Conservation (phyloP, 1,140 invertebrate species). For the Drosophila erecta region DNA sequence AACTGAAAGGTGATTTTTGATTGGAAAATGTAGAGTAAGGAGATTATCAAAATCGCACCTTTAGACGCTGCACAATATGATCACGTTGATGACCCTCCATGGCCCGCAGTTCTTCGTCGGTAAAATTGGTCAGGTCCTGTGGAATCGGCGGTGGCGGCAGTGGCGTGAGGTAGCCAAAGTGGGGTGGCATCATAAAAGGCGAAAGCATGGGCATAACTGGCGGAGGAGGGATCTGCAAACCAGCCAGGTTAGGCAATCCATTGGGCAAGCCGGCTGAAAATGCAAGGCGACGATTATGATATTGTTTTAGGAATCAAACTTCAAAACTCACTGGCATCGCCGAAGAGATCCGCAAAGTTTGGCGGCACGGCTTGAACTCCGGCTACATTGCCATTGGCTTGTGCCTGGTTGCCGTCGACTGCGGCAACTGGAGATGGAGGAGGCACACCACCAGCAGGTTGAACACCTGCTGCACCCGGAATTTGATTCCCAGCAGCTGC, state of each 20-base stretch:
- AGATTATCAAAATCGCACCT: slow-evolving; percentile 77
- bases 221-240: slow-evolving; percentile 34
- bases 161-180: slow-evolving; percentile 86
- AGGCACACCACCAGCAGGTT: slow-evolving; percentile 22
- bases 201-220: slow-evolving; percentile 71
- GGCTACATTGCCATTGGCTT: slow-evolving; percentile 18
- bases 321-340: slow-evolving; percentile 60
- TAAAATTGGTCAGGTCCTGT: slow-evolving; percentile 90
- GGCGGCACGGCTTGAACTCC: slow-evolving; percentile 29
- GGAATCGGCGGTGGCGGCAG: slow-evolving; percentile 91
- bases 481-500: slow-evolving; percentile 29
- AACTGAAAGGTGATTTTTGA: slow-evolving; percentile 40
- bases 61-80: slow-evolving; percentile 95
- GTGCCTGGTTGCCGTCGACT: slow-evolving; percentile 18
- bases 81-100: slow-evolving; percentile 95
- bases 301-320: not conserved
- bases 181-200: slow-evolving; percentile 86
- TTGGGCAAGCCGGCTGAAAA: slow-evolving; percentile 43
- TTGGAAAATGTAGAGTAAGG: not conserved
- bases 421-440: slow-evolving; percentile 2
- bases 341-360: slow-evolving; percentile 61
- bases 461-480: slow-evolving; percentile 28
- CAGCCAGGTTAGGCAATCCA: slow-evolving; percentile 48
- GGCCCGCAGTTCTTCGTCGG: slow-evolving; percentile 92
- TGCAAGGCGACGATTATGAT: not conserved